Percentiles rank a stretch among this genome's conserved stretches.
phyloP scores from a whole-genome alignment of 2,113 vertebrate genomes.

The Manacus vitellinus region DNA sequence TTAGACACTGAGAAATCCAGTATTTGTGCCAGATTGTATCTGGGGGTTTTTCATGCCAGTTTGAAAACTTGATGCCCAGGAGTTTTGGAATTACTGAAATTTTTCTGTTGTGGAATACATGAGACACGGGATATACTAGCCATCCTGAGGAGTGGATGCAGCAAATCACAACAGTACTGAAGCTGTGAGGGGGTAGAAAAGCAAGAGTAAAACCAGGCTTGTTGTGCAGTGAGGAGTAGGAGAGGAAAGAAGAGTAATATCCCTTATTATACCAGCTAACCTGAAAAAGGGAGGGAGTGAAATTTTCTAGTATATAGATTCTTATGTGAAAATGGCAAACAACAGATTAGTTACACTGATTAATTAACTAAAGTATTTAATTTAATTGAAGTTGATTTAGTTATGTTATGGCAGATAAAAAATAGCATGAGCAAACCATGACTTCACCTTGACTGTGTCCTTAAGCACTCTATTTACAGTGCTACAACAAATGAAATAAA shows the following conservation, averaged over 20 bases:
- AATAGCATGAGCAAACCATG: not conserved
- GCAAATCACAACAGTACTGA: not conserved
- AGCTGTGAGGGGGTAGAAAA: not conserved
- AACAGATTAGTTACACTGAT: not conserved
- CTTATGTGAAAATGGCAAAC: not conserved
- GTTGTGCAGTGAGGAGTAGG: not conserved
- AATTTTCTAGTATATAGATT: not conserved
- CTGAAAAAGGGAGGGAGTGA: not conserved
- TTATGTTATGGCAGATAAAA: not conserved
- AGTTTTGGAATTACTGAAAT: not conserved
- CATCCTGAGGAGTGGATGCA: not conserved
- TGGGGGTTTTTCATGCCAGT: not conserved
- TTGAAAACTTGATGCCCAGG: not conserved
- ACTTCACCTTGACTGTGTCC: not conserved
- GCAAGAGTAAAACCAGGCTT: not conserved
- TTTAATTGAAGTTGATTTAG: not conserved
- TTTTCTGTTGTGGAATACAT: not conserved
- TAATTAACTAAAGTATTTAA: not conserved
- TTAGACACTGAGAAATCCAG: not conserved
- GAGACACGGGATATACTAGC: not conserved
- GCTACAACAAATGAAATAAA: not conserved
- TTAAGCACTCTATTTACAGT: not conserved
- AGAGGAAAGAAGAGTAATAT: not conserved
- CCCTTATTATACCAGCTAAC: not conserved
- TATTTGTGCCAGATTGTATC: not conserved